Evolutionary conservation across 2,888 invertebrate species (phyloP).

Genomic region (Papilio gigon): DNA sequence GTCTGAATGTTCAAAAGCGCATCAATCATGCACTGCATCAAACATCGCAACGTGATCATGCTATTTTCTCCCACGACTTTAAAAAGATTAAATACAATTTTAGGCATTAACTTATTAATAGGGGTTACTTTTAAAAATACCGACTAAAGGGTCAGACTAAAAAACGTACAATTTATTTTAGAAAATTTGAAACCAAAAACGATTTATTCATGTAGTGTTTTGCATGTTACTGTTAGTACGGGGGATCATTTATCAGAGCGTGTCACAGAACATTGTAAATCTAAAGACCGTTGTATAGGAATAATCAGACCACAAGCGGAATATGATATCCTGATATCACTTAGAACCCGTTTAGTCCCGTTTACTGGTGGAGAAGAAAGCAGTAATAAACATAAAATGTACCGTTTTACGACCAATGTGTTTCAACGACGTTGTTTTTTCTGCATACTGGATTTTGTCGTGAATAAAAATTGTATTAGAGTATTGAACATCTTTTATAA

Average conservation of each 20-base stretch:
- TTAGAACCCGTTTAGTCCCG: slow-evolving; percentile 37
- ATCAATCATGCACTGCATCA: slow-evolving; percentile 13
- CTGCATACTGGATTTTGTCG: slow-evolving; percentile 13
- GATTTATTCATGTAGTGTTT: not conserved
- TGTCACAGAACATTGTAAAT: slow-evolving; percentile 29
- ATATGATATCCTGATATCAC: slow-evolving; percentile 38
- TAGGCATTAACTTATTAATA: not conserved
- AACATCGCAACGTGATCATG: not conserved
- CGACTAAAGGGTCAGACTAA: no score
- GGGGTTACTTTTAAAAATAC: no score
- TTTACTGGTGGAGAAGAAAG: slow-evolving; percentile 21
- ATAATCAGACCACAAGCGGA: slow-evolving; percentile 37
- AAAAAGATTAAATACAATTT: not conserved
- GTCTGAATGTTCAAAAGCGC: slow-evolving; percentile 25
- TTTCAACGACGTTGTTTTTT: slow-evolving; percentile 13
- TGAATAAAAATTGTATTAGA: slow-evolving; percentile 10
- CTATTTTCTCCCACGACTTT: slow-evolving; percentile 14
- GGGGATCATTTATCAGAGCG: slow-evolving; percentile 33
- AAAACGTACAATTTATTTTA: not conserved
- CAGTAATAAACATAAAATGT: slow-evolving; percentile 28
- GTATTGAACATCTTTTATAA: not conserved
- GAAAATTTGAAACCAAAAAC: not conserved
- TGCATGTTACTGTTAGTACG: not conserved
- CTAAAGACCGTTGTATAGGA: slow-evolving; percentile 34
- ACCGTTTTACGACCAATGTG: slow-evolving; percentile 32